phyloP scores from a whole-genome alignment of 2,113 vertebrate genomes.

The Pimephales promelas region DNA sequence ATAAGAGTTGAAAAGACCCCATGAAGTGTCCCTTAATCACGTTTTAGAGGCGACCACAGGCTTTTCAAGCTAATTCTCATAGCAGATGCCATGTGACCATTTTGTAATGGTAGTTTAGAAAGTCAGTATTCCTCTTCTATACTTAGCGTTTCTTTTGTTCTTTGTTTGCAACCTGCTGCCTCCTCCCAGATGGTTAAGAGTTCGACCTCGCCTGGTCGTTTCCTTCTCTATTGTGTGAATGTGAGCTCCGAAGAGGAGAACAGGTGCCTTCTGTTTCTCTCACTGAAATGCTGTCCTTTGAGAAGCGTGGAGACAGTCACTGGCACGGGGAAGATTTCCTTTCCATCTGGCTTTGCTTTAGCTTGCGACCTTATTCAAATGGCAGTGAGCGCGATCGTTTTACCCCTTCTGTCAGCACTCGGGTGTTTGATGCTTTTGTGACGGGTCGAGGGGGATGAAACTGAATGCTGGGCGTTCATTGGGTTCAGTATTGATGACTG shows the following conservation, averaged over 20 bases:
- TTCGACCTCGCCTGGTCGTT: background rate
- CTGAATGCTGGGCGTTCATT: constrained; percentile 48
- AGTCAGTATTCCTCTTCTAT: background rate
- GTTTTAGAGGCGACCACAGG: background rate
- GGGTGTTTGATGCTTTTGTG: constrained; percentile 67
- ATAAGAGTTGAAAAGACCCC: background rate
- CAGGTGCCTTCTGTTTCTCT: constrained; percentile 35
- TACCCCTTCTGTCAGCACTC: constrained; percentile 67
- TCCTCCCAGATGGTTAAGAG: constrained; percentile 17
- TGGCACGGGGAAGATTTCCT: constrained; percentile 60
- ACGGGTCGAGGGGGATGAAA: constrained; percentile 60
- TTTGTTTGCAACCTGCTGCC: constrained; percentile 38
- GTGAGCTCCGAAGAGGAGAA: constrained; percentile 21
- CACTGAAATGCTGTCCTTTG: constrained; percentile 36
- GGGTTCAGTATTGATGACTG: constrained; percentile 48
- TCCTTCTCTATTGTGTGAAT: constrained; percentile 37
- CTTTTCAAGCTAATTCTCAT: background rate
- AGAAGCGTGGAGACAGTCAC: constrained; percentile 61
- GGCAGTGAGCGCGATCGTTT: constrained; percentile 63
- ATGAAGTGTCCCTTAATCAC: background rate
- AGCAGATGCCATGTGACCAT: background rate
- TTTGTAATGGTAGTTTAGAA: background rate
- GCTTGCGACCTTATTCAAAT: constrained; percentile 51
- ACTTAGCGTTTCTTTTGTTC: constrained; percentile 5
- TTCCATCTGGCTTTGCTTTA: constrained; percentile 49